phyloP scores from a whole-genome alignment of 2,113 vertebrate genomes.

The Falco punctatus region DNA sequence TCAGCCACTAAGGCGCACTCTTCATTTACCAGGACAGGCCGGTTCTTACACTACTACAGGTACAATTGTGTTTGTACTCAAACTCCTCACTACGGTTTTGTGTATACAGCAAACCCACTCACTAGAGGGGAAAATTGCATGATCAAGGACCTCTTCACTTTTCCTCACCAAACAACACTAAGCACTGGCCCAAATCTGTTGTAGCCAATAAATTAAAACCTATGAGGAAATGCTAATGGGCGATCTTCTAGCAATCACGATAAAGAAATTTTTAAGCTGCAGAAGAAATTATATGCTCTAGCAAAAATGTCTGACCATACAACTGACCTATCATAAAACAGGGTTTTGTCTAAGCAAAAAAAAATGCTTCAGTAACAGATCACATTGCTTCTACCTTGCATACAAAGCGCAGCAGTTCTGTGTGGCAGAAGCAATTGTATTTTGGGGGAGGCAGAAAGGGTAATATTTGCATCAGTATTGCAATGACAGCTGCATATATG shows the following conservation, averaged over 20 bases:
- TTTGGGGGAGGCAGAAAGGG: not conserved
- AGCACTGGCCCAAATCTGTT: not conserved
- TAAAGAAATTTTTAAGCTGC: not conserved
- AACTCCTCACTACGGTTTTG: not conserved
- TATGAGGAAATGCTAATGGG: not conserved
- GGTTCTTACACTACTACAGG: not conserved
- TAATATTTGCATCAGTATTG: not conserved
- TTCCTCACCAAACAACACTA: not conserved
- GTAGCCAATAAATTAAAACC: not conserved
- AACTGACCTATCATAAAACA: not conserved
- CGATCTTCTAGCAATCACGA: not conserved
- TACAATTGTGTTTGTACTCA: no score
- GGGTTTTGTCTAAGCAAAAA: not conserved
- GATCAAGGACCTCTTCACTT: not conserved
- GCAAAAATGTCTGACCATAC: not conserved
- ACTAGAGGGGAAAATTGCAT: not conserved
- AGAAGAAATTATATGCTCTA: not conserved
- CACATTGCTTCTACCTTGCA: not conserved
- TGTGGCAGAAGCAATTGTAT: not conserved
- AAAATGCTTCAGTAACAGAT: not conserved
- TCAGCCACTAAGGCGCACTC: not conserved
- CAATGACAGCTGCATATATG: not conserved
- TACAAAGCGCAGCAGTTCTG: not conserved
- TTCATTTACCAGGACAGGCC: not conserved
- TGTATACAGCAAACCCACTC: not conserved